Conservation (phyloP, 2,797 vertebrate species). For the Mus minutoides region DNA sequence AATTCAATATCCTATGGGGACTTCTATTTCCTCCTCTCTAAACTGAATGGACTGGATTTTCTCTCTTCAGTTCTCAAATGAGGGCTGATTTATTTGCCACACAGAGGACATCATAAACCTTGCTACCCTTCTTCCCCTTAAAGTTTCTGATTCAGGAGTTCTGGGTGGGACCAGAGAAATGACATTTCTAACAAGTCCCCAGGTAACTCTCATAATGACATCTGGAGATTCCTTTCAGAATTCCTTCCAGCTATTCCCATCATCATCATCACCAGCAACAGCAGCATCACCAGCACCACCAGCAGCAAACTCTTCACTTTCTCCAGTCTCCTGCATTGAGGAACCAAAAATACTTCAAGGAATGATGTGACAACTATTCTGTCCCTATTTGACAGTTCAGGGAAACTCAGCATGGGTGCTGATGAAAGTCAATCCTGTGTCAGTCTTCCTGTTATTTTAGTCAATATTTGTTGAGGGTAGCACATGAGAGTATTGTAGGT, state of each 20-base stretch:
- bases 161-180: neutral
- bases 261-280: neutral
- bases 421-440: constrained; percentile 13
- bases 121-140: neutral
- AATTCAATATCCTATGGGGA: neutral
- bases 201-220: neutral
- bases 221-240: no score
- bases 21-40: neutral
- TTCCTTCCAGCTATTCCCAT: neutral
- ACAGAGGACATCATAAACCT: neutral
- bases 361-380: constrained; percentile 11
- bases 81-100: neutral
- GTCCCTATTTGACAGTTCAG: neutral
- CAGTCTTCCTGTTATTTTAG: neutral
- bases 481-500: neutral
- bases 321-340: neutral
- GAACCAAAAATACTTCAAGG: neutral
- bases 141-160: neutral
- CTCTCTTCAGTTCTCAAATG: neutral
- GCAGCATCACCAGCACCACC: neutral
- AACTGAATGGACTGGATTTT: neutral
- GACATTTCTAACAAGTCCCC: neutral
- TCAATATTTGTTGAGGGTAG: neutral
- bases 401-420: neutral
- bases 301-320: neutral